phyloP scores from a whole-genome alignment of 2,797 vertebrate genomes.

The Perodicticus potto region DNA sequence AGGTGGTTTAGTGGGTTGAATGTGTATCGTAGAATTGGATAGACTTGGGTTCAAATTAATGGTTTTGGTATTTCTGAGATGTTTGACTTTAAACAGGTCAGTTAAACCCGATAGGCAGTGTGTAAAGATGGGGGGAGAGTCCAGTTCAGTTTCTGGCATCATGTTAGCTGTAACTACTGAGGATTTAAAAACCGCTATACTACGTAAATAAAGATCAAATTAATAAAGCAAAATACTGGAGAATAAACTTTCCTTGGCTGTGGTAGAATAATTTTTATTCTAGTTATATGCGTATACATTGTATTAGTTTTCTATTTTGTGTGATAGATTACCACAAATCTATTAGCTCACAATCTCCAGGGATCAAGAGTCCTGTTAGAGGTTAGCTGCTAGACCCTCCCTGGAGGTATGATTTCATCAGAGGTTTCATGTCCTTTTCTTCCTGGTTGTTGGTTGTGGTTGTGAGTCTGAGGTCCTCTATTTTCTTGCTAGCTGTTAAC shows the following conservation, averaged over 20 bases:
- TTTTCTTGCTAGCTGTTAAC: background rate
- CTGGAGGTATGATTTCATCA: background rate
- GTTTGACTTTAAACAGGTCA: constrained; percentile 13
- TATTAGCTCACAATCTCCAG: background rate
- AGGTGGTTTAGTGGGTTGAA: constrained; percentile 25
- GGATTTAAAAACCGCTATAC: constrained; percentile 22
- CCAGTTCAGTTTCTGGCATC: background rate
- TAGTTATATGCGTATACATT: background rate
- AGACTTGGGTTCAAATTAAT: constrained; percentile 47
- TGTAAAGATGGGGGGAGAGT: constrained; percentile 36
- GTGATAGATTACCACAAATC: constrained; percentile 16
- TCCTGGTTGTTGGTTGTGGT: constrained; percentile 1
- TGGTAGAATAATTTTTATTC: background rate
- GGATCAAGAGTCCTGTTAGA: background rate
- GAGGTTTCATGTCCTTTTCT: background rate
- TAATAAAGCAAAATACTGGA: constrained; percentile 28
- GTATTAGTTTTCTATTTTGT: background rate
- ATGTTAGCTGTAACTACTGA: constrained; percentile 2
- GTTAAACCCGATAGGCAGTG: background rate
- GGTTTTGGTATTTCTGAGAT: constrained; percentile 13
- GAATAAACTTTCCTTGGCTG: background rate
- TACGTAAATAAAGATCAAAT: constrained; percentile 37
- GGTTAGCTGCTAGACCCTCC: background rate
- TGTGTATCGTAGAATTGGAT: constrained; percentile 17
- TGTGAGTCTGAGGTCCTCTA: background rate